Percentiles rank a stretch among this genome's conserved stretches.
These are phyloP conservation scores for Abrostola triplasia DNA, from an alignment of 2,888 invertebrate species.

Conservation along the genomic window DNA sequence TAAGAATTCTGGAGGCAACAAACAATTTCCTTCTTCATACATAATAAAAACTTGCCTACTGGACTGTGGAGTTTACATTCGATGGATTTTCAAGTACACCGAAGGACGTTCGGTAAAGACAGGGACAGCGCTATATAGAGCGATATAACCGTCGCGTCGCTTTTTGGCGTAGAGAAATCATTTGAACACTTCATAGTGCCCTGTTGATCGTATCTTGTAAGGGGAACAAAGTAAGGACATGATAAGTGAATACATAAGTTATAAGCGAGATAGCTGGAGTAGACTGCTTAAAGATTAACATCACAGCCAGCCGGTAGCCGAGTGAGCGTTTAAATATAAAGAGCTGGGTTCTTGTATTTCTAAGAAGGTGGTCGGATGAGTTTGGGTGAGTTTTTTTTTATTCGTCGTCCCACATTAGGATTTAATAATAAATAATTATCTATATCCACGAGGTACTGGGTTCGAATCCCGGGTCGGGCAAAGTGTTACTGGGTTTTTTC, in stretches of 20 bases:
- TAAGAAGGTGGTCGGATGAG: not conserved
- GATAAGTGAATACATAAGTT: constrained; percentile 48
- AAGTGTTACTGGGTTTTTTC: too few relatives aligned
- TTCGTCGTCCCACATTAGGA: too few relatives aligned
- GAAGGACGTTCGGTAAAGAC: constrained; percentile 5
- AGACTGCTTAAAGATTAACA: constrained; percentile 42
- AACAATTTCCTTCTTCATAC: constrained; percentile 47
- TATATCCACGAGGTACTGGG: too few relatives aligned
- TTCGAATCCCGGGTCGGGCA: too few relatives aligned
- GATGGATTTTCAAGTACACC: constrained; percentile 6
- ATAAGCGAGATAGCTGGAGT: constrained; percentile 31
- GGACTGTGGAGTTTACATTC: constrained; percentile 33
- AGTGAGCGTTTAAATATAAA: not conserved
- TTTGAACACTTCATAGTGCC: constrained; percentile 26
- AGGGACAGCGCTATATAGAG: constrained; percentile 15
- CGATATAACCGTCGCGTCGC: constrained; percentile 7
- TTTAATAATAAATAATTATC: too few relatives aligned
- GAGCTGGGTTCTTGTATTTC: not conserved
- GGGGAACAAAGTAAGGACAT: constrained; percentile 33
- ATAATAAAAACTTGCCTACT: constrained; percentile 51
- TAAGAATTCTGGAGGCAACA: constrained; percentile 36
- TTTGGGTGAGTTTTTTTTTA: too few relatives aligned
- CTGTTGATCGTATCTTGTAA: constrained; percentile 32
- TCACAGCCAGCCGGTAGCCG: constrained; percentile 6
- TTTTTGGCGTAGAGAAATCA: constrained; percentile 15